Conservation (phyloP, 2,797 vertebrate species). For the Ceryle rudis region DNA sequence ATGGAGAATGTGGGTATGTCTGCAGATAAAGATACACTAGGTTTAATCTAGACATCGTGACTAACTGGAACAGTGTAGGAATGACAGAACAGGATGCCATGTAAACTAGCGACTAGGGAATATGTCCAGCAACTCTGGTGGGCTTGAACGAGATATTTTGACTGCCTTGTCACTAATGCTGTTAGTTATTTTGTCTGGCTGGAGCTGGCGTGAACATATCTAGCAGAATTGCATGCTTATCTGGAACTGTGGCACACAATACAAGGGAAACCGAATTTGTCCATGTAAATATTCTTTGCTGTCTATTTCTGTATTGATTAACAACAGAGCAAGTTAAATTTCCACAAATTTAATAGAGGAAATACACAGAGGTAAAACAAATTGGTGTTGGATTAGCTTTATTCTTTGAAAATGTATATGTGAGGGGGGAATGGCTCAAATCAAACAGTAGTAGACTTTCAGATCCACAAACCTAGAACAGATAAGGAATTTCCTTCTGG, state of each 20-base stretch:
- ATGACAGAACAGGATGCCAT: background rate
- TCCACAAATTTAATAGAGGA: background rate
- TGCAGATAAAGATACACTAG: background rate
- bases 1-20: background rate
- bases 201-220: background rate
- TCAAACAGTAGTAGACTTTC: background rate
- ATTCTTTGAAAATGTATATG: background rate
- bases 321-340: background rate
- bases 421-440: accelerated
- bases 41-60: background rate
- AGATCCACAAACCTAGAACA: background rate
- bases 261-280: background rate
- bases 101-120: background rate
- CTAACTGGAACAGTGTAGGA: background rate
- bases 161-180: background rate
- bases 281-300: background rate
- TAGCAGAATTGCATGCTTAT: accelerated
- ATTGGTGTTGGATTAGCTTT: background rate
- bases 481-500: background rate
- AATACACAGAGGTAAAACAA: background rate
- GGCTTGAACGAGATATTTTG: background rate
- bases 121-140: background rate
- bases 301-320: background rate
- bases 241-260: background rate
- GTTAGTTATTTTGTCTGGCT: background rate